These are phyloP conservation scores for Phrixothrix hirtus DNA, from an alignment of 2,888 invertebrate species.

Conservation along the genomic window DNA sequence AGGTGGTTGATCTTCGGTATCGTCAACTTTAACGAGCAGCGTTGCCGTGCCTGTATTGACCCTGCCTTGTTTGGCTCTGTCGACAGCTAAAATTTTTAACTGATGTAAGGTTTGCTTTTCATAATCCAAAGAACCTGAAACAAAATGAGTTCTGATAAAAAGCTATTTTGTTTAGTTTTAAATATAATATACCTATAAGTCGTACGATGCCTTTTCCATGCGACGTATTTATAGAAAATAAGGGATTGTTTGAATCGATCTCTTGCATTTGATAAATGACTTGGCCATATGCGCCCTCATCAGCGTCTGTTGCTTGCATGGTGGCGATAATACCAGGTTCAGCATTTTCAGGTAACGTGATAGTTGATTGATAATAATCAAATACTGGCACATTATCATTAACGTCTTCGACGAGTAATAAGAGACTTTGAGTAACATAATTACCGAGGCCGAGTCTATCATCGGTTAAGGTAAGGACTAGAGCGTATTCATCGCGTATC, in stretches of 20 bases:
- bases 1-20: constrained; percentile 91
- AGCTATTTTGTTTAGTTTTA: too few relatives aligned
- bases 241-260: constrained; percentile 73
- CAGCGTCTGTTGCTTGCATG: constrained; percentile 85
- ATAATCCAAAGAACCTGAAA: constrained; percentile 68
- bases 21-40: constrained; percentile 81
- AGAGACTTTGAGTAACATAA: constrained; percentile 86
- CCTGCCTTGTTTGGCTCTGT: constrained; percentile 78
- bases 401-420: constrained; percentile 87
- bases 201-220: constrained; percentile 85
- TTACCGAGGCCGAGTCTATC: constrained; percentile 84
- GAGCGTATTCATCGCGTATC: constrained; percentile 84
- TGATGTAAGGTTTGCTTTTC: constrained; percentile 87
- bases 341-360: constrained; percentile 80
- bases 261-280: constrained; percentile 86
- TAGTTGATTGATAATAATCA: constrained; percentile 80
- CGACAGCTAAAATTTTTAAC: constrained; percentile 78
- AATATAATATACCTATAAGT: constrained; percentile 63
- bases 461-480: constrained; percentile 87
- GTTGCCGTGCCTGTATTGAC: constrained; percentile 91
- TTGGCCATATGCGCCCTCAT: constrained; percentile 92
- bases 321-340: constrained; percentile 74
- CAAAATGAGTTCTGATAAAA: not conserved
- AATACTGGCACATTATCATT: constrained; percentile 91
- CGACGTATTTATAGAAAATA: constrained; percentile 79